Conservation (phyloP, 1,140 invertebrate species). For the Oryctes rhinoceros region DNA sequence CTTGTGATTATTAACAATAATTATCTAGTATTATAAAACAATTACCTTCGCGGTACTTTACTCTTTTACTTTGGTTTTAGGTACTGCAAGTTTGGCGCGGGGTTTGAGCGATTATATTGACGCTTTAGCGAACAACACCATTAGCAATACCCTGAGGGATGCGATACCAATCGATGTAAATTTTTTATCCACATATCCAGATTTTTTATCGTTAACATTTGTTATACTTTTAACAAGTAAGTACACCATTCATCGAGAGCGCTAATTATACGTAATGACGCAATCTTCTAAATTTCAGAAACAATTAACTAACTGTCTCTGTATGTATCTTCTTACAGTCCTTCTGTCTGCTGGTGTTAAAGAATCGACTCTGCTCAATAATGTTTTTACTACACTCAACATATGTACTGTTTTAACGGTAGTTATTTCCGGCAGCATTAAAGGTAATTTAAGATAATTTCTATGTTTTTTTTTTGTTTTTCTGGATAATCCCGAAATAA, state of each 20-base stretch:
- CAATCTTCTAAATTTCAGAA: constrained; percentile 26
- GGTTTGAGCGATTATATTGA: constrained; percentile 92
- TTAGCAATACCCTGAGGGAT: constrained; percentile 73
- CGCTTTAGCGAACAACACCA: constrained; percentile 76
- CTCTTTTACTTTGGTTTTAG: constrained; percentile 60
- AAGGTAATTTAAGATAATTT: constrained; percentile 66
- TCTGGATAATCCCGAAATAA: too few species aligned
- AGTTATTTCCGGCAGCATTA: constrained; percentile 82
- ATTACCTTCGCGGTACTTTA: not conserved
- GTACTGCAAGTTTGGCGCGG: constrained; percentile 89
- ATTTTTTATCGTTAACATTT: constrained; percentile 80
- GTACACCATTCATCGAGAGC: constrained; percentile 30
- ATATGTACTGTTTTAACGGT: constrained; percentile 84
- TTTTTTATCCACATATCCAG: constrained; percentile 82
- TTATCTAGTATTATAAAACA: not conserved
- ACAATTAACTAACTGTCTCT: constrained; percentile 25
- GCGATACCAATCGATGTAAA: constrained; percentile 75
- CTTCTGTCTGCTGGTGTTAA: constrained; percentile 85
- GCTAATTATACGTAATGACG: constrained; percentile 2
- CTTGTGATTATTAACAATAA: too few species aligned
- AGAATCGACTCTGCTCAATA: constrained; percentile 90
- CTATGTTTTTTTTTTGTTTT: not conserved
- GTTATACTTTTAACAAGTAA: constrained; percentile 71
- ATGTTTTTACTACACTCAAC: constrained; percentile 89
- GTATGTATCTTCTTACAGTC: constrained; percentile 61